These are phyloP conservation scores for Archips crataeganus DNA, from an alignment of 2,888 invertebrate species.

Conservation along the genomic window DNA sequence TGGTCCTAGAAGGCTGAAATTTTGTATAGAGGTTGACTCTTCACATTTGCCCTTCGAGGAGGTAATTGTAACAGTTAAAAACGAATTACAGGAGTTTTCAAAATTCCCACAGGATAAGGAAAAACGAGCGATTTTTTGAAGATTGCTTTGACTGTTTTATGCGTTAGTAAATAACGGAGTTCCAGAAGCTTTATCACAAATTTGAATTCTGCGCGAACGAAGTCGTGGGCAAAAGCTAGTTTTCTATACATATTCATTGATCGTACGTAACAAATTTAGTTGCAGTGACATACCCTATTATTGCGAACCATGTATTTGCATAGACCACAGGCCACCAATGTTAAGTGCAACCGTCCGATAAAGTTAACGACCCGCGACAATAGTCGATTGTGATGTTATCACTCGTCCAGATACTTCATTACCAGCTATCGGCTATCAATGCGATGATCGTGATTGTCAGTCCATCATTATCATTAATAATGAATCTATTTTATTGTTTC, in stretches of 20 bases:
- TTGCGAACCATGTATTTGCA: slow-evolving; percentile 22
- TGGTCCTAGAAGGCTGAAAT: no score
- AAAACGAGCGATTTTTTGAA: no score
- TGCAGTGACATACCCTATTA: not conserved
- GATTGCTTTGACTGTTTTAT: no score
- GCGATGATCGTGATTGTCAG: slow-evolving; percentile 55
- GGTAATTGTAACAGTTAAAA: no score
- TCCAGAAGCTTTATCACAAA: no score
- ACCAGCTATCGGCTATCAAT: slow-evolving; percentile 53
- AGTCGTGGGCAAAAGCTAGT: no score
- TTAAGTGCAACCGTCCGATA: slow-evolving; percentile 42
- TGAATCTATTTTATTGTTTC: slow-evolving; percentile 58
- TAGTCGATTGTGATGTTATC: slow-evolving; percentile 57
- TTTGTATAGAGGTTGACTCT: no score
- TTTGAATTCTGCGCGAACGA: no score
- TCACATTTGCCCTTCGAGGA: no score
- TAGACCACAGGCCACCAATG: slow-evolving; percentile 31
- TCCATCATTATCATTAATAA: slow-evolving; percentile 57
- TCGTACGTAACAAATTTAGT: not conserved
- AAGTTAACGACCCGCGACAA: slow-evolving; percentile 59
- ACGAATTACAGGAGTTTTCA: no score
- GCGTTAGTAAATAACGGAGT: no score
- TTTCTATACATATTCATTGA: not conserved
- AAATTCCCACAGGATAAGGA: no score
- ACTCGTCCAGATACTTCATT: slow-evolving; percentile 55